Base-by-base conservation (phyloP, 2,888 invertebrate genomes). In the Minunthozetes semirufus region DNA sequence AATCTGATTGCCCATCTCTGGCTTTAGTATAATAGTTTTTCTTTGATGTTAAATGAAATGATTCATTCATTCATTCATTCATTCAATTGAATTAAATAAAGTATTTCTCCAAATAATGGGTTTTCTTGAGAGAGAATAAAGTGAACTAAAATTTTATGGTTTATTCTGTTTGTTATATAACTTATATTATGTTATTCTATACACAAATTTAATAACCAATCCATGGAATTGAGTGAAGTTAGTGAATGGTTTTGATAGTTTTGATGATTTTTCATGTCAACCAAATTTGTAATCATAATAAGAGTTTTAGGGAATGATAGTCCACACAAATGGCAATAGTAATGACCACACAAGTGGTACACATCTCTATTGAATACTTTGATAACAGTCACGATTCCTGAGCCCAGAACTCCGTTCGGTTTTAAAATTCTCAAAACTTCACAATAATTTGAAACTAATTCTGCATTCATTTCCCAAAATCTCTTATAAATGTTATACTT, bases 261-360 rank as follows among this genome's bases (percentile, higher is more conserved):
- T 63, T 27, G 66, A 66, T 66, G 66, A 66, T 29, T 66, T 66
- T 66, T 66, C 38, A 66, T 66, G 66, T 66, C 66, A 66, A 29
- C 66, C 19, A 17, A 59, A 29, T 66, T 66, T 38, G 66, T 66
- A 66, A 66, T 66, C 33, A 66, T 66, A 66, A 42, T 38, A 66
- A 42, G 66, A n/a, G 59, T 27, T 22, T n/a, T 29, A 42, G 1
- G 33, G 19, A 66, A 66, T 66, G 66, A 66, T 66, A 66, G 38
- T 42, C 38, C 38, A 19, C 11, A 42, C 38, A 70, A 46, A 70
- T 70, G 33, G 42, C 22, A 70, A 15, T 19, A 19, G n/a, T 66
- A 70, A 38, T 68, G 68, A 42, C 70, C 70, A 70, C 70, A 70
- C 70, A 70, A 46, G 70, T 15, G 15, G 70, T 70, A 19, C 19